phyloP scores from a whole-genome alignment of 92 coral and sea anemone genomes.

The Hydrozoanthus gracilis region DNA sequence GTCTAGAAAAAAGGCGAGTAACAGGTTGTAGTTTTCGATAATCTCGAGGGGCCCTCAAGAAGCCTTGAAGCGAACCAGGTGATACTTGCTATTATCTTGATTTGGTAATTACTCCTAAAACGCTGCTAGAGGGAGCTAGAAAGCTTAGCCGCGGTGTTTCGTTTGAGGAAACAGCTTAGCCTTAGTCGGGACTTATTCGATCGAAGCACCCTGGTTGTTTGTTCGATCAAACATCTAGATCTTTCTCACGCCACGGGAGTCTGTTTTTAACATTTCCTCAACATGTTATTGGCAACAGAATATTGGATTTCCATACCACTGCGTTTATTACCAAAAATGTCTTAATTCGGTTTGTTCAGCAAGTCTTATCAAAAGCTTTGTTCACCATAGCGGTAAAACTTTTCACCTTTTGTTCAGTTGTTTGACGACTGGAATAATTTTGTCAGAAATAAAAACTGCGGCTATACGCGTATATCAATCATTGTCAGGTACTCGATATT shows the following conservation, averaged over 20 bases:
- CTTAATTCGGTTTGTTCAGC: not conserved
- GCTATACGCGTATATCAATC: not conserved
- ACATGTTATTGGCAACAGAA: conserved; percentile 28
- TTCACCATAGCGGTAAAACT: not conserved
- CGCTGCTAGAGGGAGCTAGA: conserved; percentile 10
- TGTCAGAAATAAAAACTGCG: not conserved
- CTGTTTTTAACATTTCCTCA: conserved; percentile 39
- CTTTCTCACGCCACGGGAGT: conserved; percentile 28
- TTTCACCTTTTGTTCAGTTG: not conserved
- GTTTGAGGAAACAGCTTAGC: conserved; percentile 10
- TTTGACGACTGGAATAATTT: not conserved
- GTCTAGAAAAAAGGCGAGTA: not conserved
- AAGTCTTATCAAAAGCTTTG: not conserved
- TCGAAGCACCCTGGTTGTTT: conserved; percentile 23
- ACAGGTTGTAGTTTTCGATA: conserved; percentile 25
- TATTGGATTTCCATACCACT: conserved; percentile 39
- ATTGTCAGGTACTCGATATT: conserved; percentile 2
- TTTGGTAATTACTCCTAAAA: not conserved
- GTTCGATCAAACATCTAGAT: conserved; percentile 35
- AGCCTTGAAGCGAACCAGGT: conserved; percentile 17
- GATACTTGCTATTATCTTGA: conserved; percentile 30
- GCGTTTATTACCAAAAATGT: conserved; percentile 7
- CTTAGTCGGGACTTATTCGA: not conserved
- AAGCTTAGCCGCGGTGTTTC: conserved; percentile 2
- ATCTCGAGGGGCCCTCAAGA: not conserved